Evolutionary conservation across 2,113 vertebrate species (phyloP).

Genomic region (Dascyllus trimaculatus): DNA sequence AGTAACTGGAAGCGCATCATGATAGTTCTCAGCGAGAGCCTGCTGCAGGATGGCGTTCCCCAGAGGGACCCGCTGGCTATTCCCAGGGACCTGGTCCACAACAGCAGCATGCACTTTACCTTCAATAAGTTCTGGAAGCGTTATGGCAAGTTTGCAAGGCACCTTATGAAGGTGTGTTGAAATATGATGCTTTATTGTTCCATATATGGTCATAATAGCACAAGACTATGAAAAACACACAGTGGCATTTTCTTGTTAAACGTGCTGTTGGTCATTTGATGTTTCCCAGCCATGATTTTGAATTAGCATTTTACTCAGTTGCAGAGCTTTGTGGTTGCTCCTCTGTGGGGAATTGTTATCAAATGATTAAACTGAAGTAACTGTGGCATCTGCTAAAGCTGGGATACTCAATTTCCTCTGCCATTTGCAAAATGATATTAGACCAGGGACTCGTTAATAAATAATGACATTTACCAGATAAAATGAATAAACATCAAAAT

Average conservation of each 20-base stretch:
- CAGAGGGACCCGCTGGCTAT: conserved; percentile 92
- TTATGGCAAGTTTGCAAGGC: conserved; percentile 93
- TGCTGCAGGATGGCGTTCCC: conserved; percentile 88
- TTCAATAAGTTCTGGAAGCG: conserved; percentile 98
- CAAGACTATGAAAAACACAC: not conserved
- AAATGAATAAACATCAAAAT: too few relatives aligned
- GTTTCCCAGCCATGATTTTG: not conserved
- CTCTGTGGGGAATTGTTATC: not conserved
- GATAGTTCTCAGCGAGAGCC: conserved; percentile 95
- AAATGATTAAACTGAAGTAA: not conserved
- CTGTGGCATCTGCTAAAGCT: not conserved
- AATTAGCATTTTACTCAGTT: not conserved
- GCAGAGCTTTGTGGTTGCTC: not conserved
- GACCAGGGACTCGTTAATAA: not conserved
- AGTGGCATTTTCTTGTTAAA: not conserved
- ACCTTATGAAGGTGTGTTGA: conserved; percentile 92
- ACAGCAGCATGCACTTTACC: conserved; percentile 93
- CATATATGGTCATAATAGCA: not conserved
- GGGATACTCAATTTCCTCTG: not conserved
- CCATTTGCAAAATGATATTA: too few relatives aligned
- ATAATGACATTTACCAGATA: not conserved
- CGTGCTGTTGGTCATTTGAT: not conserved
- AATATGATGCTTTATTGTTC: not conserved
- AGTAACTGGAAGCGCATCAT: conserved; percentile 99
- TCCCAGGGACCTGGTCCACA: conserved; percentile 91